Percentiles rank a stretch among this genome's conserved stretches.
Conservation (phyloP, 2,113 vertebrate genomes). For the Sylvilagus bachmani region DNA sequence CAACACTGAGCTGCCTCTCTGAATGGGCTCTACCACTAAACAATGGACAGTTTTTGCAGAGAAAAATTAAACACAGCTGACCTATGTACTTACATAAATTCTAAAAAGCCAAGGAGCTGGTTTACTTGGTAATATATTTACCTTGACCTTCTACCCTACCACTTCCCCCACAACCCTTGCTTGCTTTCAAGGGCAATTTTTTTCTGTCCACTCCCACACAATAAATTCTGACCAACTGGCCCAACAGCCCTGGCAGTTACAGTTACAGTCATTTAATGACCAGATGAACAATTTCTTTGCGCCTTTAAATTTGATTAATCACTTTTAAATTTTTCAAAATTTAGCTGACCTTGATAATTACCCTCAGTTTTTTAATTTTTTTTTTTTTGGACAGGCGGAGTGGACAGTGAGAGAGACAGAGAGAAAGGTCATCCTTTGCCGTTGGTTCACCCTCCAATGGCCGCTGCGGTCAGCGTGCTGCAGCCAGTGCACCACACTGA, state of each 20-base stretch:
- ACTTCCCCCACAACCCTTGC: neutral
- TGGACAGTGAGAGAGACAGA: no score
- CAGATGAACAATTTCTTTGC: no score
- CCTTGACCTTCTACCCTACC: neutral
- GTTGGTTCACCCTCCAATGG: no score
- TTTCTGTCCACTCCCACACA: neutral
- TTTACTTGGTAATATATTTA: neutral
- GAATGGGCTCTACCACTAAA: neutral
- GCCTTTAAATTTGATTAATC: no score
- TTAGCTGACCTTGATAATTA: neutral
- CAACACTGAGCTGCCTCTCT: neutral
- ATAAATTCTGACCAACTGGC: neutral
- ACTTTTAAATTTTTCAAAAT: neutral
- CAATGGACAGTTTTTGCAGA: neutral
- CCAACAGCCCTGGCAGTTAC: no score
- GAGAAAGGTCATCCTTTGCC: no score
- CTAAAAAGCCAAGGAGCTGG: neutral
- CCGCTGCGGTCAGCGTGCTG: no score
- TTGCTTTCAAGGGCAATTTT: neutral
- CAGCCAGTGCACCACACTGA: no score
- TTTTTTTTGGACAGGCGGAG: no score
- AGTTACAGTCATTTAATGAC: no score
- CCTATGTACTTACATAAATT: neutral
- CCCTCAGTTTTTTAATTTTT: neutral
- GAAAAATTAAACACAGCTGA: neutral